A percentile compares a stretch with the other conserved stretches of the same genome.
Evolutionary conservation across 2,797 vertebrate genomes (phyloP).

Genomic region (Otolemur crassicaudatus): DNA sequence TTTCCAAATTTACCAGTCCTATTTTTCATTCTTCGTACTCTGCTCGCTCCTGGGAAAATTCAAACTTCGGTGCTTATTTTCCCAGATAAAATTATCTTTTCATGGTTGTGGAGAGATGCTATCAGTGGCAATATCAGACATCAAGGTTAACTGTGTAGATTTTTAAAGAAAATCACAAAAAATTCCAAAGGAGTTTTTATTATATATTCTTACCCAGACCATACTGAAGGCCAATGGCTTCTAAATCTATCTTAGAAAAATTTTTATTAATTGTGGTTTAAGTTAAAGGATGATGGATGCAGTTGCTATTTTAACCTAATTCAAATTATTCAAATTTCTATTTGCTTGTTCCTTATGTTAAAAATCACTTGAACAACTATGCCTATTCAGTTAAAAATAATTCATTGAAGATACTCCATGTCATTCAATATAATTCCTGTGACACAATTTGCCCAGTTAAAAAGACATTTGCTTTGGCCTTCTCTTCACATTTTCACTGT

Average conservation of each 20-base stretch:
- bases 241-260: not conserved
- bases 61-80: not conserved
- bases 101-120: not conserved
- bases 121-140: not conserved
- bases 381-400: not conserved
- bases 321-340: slow-evolving; percentile 20
- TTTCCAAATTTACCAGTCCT: not conserved
- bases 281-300: not conserved
- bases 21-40: not conserved
- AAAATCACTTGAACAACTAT: not conserved
- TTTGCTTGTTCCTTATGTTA: not conserved
- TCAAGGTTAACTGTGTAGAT: not conserved
- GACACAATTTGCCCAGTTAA: not conserved
- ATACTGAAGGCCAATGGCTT: not conserved
- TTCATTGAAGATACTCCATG: not conserved
- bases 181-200: not conserved
- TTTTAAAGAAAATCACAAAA: slow-evolving; percentile 6
- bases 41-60: not conserved
- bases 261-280: slow-evolving; percentile 21
- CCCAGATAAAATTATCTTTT: not conserved
- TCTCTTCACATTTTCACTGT: not conserved
- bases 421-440: not conserved
- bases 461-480: not conserved
- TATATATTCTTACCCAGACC: not conserved
- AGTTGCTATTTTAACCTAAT: not conserved